Conservation (phyloP, 2,113 vertebrate species). For the Formicarius rufipectus region DNA sequence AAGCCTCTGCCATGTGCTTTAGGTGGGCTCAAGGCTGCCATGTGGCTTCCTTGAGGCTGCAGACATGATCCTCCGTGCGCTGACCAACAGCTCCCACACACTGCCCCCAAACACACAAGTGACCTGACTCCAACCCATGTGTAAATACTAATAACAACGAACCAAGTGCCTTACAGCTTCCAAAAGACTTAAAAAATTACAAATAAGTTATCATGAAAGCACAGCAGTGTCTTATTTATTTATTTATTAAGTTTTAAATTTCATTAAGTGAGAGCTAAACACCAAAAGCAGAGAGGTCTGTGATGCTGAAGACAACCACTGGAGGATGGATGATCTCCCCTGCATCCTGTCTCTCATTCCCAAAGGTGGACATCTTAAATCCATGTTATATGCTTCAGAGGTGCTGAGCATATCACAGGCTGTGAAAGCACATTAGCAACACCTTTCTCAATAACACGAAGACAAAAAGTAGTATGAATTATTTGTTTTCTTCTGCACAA, state of each 20-base stretch:
- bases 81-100: background rate
- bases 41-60: background rate
- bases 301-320: background rate
- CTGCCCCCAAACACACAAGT: background rate
- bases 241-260: background rate
- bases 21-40: background rate
- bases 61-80: background rate
- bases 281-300: background rate
- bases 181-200: background rate
- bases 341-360: background rate
- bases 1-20: background rate
- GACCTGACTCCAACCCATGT: background rate
- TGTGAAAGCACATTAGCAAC: background rate
- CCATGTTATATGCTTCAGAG: background rate
- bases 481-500: background rate
- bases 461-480: background rate
- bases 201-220: background rate
- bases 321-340: background rate
- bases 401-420: background rate
- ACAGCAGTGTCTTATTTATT: background rate
- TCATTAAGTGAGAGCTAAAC: background rate
- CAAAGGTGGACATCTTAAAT: background rate
- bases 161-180: background rate
- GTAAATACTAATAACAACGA: background rate
- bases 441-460: background rate